Base-by-base conservation (phyloP, 2,888 invertebrate species). In the Clitarchus hookeri region DNA sequence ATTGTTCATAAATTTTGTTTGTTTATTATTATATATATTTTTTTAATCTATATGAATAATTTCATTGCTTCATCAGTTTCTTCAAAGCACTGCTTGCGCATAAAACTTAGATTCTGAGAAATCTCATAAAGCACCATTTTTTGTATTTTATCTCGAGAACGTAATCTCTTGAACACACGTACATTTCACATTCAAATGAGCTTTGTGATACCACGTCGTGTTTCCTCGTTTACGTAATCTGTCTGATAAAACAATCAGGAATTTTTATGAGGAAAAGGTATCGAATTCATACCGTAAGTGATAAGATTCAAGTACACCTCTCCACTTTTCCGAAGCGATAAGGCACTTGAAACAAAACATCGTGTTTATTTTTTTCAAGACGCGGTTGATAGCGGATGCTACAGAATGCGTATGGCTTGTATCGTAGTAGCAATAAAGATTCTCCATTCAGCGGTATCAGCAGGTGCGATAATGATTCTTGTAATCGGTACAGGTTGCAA, bases 201-300 rank as follows among this genome's bases (percentile, higher is more conserved):
- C 65, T 65, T 8, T n/a, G n/a, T 65, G 65, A 65, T 65, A 65
- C 65, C 65, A n/a, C 65, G n/a, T 9, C n/a, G n/a, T 65, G 65
- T 65, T 65, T 65, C 65, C 65, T 65, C 65, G 16, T 65, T 23
- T n/a, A n/a, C 16, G 19, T 65, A 65, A 65, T 65, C 65, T 12
- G 65, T 8, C 8, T 65, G 65, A 65, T 65, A 65, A 65, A 65
- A 65, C 65, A 65, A 65, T 65, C 65, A 65, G 65, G n/a, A 65
- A 65, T 65, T 65, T 65, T 65, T 65, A 65, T 19, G 65, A 65
- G 65, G 65, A 65, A 65, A 65, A 65, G 65, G 65, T 65, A 65
- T 65, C 65, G 65, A 65, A 11, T 65, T 65, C 65, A 65, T n/a
- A 19, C 16, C 6, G 65, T 23, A 65, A 9, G 65, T 65, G 65